Evolutionary conservation across 2,113 vertebrate genomes (phyloP), one percentile per base, ranked within the genome.

Genomic region (Amia ocellicauda): DNA sequence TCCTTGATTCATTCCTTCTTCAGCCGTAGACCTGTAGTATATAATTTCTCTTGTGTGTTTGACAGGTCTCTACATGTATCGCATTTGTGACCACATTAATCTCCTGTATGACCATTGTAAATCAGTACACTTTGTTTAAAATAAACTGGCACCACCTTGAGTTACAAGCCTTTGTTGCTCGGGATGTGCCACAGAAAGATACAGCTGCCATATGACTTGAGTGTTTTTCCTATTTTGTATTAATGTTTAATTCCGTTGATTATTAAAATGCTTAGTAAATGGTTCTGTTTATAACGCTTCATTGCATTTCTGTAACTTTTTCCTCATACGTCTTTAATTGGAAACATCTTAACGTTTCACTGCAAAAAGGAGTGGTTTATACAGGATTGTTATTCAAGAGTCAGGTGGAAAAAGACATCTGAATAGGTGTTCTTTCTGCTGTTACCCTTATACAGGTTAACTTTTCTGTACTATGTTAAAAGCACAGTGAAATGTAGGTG

Each of bases 1-100:
- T 52, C 67, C 69, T 62, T 75, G 78, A 80, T 81, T 82, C 71
- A 70, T 74, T 80, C 64, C 20, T 58, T 52, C 66, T 58, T 64
- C 58, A 24, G 61, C 64, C 43, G 19, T 22, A 1, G 58, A 57
- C 47, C 69, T 51, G 45, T 26, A 62, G 31, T 28, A 27, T 67
- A 63, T 62, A 70, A 58, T 64, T 71, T 56, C 20, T 73, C 45
- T 27, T 41, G 17, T 51, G 58, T 58, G 60, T 60, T 41, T 58
- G 63, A 67, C 69, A 69, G 67, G 63, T 68, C 57, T 74, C 55
- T 68, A 63, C 74, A 74, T 82, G 67, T 68, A 69, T 80, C 67
- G 72, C 57, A 36, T 64, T 78, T 62, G 53, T 36, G 61, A 50
- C n/a, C 50, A 26, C 64, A 73, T 78, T 80, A 76, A 84, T 77